Percentiles rank a stretch among this genome's conserved stretches.
Evolutionary conservation across 2,113 vertebrate genomes (phyloP).

Genomic region (Percina caprodes): DNA sequence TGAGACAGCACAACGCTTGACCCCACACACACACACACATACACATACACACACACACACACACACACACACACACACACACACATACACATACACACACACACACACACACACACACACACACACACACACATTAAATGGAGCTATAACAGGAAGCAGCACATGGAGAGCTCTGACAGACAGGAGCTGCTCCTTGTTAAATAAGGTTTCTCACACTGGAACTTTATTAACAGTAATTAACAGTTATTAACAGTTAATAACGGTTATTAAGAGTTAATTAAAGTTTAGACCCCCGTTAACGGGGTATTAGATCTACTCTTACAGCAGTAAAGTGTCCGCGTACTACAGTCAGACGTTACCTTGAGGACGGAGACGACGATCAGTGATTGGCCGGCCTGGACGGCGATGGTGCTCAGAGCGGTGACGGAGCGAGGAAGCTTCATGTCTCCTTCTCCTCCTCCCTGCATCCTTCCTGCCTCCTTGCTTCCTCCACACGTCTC

Average conservation of each 20-base stretch:
- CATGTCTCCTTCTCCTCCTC: not conserved
- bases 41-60: conserved; percentile 10
- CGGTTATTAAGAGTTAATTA: no score
- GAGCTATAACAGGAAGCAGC: no score
- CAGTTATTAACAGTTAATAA: no score
- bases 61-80: not conserved
- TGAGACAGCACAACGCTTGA: conserved; percentile 13
- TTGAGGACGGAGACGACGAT: conserved; percentile 58
- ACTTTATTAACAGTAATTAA: no score
- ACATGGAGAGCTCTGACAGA: no score
- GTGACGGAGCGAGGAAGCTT: conserved; percentile 29
- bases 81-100: not conserved
- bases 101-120: conserved; percentile 10
- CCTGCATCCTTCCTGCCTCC: no score
- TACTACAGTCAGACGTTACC: conserved; percentile 37
- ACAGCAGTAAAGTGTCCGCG: no score
- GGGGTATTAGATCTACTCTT: not conserved
- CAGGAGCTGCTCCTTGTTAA: no score
- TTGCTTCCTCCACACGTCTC: no score
- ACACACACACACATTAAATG: conserved; percentile 14
- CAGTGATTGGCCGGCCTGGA: conserved; percentile 64
- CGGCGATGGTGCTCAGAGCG: conserved; percentile 65
- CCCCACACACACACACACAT: not conserved
- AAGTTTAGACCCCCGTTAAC: no score
- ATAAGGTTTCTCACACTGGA: no score